Base-by-base conservation (phyloP, 2,113 vertebrate genomes). In the Nestor notabilis region DNA sequence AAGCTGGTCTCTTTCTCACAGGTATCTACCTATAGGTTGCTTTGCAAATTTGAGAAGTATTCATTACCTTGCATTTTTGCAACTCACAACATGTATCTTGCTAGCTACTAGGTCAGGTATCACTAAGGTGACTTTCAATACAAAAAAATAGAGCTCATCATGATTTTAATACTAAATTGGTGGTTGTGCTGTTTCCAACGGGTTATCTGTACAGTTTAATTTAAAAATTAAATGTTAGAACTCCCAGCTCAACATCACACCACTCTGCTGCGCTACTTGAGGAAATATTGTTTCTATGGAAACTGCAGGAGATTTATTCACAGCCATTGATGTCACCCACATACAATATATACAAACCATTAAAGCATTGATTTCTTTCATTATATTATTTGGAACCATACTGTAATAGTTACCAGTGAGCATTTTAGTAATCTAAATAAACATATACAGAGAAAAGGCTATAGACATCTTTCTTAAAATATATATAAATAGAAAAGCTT, bases 201-300 rank as follows among this genome's bases (percentile, higher is more conserved):
- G 90, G 49, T 88, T 94, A 94, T 89, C 72, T 91, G 46, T 39
- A 70, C n/a, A 21, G 13, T 85, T 91, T 95, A 96, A 98, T 96
- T 97, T 97, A 91, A 94, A 98, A 96, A 97, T 83, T 72, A 96
- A 97, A 95, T 94, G 69, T 75, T 97, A 95, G 79, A 97, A 97
- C 94, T 96, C 86, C 95, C 94, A 83, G 96, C 96, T 97, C 96
- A 96, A 96, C 83, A 96, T 98, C 97, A 97, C 69, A 66, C 93
- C 81, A 96, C 81, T 97, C 87, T 91, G 75, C 93, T 96, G 88
- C 41, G 4, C 82, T 97, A 81, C 83, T 97, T 91, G 89, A 95
- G 94, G 75, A 97, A 97, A 94, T 93, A 93, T 68, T 93, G 98
- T 98, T 98, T 94, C 98, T 93, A 98, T 98, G 97, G 98, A 69